phyloP scores from a whole-genome alignment of 2,113 vertebrate species.

The Hemiprocne comata region DNA sequence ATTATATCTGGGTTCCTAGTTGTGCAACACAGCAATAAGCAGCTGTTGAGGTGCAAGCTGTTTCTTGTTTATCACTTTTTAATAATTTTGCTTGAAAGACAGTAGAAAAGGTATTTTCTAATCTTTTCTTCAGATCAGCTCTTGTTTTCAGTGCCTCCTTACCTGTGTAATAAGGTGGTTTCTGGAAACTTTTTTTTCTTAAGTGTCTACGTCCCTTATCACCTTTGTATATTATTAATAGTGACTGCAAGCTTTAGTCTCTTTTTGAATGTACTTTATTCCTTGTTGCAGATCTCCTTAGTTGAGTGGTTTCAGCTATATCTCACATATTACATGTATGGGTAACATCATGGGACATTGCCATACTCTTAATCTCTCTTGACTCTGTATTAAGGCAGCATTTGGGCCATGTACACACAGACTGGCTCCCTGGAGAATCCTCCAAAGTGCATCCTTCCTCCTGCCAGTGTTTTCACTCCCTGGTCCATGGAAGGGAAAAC shows the following conservation, averaged over 20 bases:
- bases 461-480: not conserved
- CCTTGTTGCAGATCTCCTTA: not conserved
- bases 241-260: not conserved
- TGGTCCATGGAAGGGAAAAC: not conserved
- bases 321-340: not conserved
- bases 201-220: not conserved
- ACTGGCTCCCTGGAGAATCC: not conserved
- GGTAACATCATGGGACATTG: not conserved
- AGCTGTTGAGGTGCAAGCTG: not conserved
- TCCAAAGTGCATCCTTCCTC: not conserved
- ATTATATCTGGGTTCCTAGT: not conserved
- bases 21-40: not conserved
- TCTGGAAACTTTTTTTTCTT: not conserved
- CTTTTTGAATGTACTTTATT: not conserved
- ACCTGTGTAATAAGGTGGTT: not conserved
- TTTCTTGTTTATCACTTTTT: not conserved
- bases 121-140: not conserved
- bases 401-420: not conserved
- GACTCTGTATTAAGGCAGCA: not conserved
- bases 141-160: not conserved
- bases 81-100: not conserved
- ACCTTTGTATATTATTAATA: not conserved
- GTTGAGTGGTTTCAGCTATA: not conserved
- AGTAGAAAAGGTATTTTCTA: not conserved
- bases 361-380: not conserved